phyloP scores from a whole-genome alignment of 1,140 invertebrate species.

The Drosophila nikananu region DNA sequence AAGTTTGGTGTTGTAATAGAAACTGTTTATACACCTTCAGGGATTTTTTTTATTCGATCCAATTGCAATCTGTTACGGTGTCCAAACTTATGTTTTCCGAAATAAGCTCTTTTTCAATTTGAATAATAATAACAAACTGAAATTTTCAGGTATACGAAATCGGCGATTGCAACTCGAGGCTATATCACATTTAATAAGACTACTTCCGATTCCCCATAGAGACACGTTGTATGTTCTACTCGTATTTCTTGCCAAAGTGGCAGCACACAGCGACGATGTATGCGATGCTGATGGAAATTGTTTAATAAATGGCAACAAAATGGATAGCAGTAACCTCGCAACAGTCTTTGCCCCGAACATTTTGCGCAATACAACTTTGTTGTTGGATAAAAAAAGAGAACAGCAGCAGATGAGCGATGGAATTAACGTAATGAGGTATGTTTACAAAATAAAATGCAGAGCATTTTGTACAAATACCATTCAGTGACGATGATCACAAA shows the following conservation, averaged over 20 bases:
- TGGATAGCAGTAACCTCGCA: conserved; percentile 96
- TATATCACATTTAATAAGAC: conserved; percentile 92
- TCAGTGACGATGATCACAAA: too few relatives aligned
- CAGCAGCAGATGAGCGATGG: conserved; percentile 87
- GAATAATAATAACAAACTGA: background rate
- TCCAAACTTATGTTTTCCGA: background rate
- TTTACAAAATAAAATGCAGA: background rate
- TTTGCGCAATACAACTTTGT: conserved; percentile 90
- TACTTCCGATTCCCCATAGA: conserved; percentile 93
- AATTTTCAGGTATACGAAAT: conserved; percentile 91
- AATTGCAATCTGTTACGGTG: background rate
- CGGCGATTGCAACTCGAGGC: conserved; percentile 92
- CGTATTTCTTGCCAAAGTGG: conserved; percentile 92
- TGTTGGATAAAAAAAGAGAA: conserved; percentile 65
- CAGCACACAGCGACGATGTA: conserved; percentile 86
- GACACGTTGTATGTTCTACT: conserved; percentile 94
- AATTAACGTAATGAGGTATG: conserved; percentile 91
- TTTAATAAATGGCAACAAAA: conserved; percentile 91
- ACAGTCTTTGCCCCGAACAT: conserved; percentile 98
- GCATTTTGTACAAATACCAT: too few relatives aligned
- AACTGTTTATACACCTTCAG: background rate
- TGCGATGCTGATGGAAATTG: conserved; percentile 44
- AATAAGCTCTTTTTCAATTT: background rate
- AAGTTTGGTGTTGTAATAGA: background rate
- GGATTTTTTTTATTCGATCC: background rate